A percentile compares a stretch with the other conserved stretches of the same genome.
Evolutionary conservation across 1,140 invertebrate species (phyloP).

Genomic region (Mylabris phalerata): DNA sequence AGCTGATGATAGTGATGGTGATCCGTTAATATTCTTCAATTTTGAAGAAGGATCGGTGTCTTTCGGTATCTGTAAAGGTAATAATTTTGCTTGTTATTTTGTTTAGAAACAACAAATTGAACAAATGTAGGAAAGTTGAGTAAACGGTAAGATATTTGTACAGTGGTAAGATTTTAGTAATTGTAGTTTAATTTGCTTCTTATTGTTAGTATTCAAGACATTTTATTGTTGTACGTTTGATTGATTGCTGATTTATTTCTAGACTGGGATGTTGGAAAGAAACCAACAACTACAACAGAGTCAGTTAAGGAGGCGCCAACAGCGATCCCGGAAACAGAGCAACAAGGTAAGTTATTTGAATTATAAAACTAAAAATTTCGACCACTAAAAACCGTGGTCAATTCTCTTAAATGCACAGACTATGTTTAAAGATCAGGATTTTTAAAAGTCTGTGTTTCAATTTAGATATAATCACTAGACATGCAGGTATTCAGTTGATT

Average conservation of each 20-base stretch:
- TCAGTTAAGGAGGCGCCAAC: slow-evolving; percentile 13
- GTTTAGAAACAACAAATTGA: slow-evolving; percentile 1
- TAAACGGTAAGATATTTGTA: too few species aligned
- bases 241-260: slow-evolving; percentile 19
- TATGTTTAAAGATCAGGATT: neutral
- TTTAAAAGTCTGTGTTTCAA: slow-evolving; percentile 3
- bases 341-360: slow-evolving; percentile 32
- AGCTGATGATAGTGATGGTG: neutral
- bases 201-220: neutral
- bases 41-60: neutral
- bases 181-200: neutral
- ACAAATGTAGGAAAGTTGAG: slow-evolving; percentile 2
- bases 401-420: neutral
- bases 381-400: too few species aligned
- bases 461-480: neutral
- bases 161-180: too few species aligned
- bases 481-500: slow-evolving; percentile 10
- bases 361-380: slow-evolving; percentile 3
- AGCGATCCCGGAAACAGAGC: slow-evolving; percentile 26
- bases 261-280: slow-evolving; percentile 37
- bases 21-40: neutral
- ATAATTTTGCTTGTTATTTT: slow-evolving; percentile 4
- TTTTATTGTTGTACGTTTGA: neutral
- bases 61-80: slow-evolving; percentile 1
- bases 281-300: slow-evolving; percentile 9